phyloP scores from a whole-genome alignment of 1,140 invertebrate genomes.

The Scaptomyza pallida region DNA sequence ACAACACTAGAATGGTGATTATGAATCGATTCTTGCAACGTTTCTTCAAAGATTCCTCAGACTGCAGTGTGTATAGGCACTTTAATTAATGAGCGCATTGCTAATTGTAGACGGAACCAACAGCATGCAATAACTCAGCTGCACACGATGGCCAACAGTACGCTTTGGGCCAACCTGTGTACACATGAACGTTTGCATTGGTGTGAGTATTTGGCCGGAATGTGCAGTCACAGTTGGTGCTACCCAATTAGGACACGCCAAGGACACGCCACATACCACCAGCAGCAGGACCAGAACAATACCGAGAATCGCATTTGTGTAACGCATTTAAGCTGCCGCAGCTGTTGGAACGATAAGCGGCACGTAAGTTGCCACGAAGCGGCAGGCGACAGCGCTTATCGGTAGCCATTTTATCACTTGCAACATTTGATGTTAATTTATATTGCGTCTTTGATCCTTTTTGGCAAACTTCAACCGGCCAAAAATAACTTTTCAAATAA shows the following conservation, averaged over 20 bases:
- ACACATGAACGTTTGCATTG: slow-evolving; percentile 8
- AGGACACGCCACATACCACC: slow-evolving; percentile 10
- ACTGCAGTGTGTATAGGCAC: slow-evolving; percentile 38
- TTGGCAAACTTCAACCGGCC: not conserved
- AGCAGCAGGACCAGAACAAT: not conserved
- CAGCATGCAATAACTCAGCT: slow-evolving; percentile 75
- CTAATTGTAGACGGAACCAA: slow-evolving; percentile 63
- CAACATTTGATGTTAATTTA: slow-evolving; percentile 71
- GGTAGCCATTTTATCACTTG: slow-evolving; percentile 51
- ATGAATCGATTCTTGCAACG: too few species aligned
- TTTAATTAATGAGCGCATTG: slow-evolving; percentile 65
- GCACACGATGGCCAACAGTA: slow-evolving; percentile 29
- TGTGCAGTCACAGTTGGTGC: not conserved
- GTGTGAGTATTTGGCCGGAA: slow-evolving; percentile 3
- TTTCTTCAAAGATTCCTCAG: too few species aligned
- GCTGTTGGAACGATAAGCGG: slow-evolving; percentile 46
- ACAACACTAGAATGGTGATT: too few species aligned
- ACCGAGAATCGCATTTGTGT: not conserved
- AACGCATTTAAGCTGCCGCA: slow-evolving; percentile 30
- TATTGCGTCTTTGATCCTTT: slow-evolving; percentile 68
- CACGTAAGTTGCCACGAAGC: slow-evolving; percentile 53
- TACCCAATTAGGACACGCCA: slow-evolving; percentile 50
- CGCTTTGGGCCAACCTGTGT: slow-evolving; percentile 34
- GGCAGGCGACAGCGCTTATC: slow-evolving; percentile 48
- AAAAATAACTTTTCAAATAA: slow-evolving; percentile 73